Percentiles rank a stretch among this genome's conserved stretches.
These are phyloP conservation scores for Helicoverpa zea DNA, from an alignment of 1,140 invertebrate genomes.

Conservation along the genomic window DNA sequence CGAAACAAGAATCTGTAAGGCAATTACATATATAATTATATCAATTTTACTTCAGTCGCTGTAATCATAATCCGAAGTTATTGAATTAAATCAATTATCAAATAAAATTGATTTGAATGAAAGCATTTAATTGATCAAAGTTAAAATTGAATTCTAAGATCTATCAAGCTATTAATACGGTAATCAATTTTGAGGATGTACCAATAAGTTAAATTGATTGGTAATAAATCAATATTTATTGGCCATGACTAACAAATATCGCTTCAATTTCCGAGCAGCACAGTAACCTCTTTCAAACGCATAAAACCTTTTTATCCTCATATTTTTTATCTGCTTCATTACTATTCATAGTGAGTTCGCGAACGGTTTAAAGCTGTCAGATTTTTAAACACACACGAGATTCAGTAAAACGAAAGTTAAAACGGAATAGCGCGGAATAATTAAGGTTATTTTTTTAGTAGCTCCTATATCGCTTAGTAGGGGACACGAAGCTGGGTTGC, in stretches of 20 bases:
- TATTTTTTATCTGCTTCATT: conserved; percentile 14
- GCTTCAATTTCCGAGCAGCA: neutral
- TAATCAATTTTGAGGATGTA: conserved; percentile 25
- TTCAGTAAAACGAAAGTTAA: conserved; percentile 33
- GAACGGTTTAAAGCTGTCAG: conserved; percentile 6
- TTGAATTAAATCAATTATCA: neutral
- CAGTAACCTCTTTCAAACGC: neutral
- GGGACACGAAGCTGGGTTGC: conserved; percentile 54
- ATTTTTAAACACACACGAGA: conserved; percentile 15
- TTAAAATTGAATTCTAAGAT: conserved; percentile 3
- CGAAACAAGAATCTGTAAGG: too few relatives aligned
- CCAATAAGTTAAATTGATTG: conserved; percentile 13
- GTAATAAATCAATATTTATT: conserved; percentile 21
- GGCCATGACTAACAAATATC: conserved; percentile 27
- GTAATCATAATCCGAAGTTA: neutral
- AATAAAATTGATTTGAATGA: neutral
- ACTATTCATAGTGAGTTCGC: conserved; percentile 9
- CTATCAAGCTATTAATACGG: conserved; percentile 10
- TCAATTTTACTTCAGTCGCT: neutral
- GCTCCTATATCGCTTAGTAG: conserved; percentile 27
- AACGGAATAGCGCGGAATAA: conserved; percentile 17
- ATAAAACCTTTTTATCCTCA: neutral
- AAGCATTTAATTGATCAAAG: conserved; percentile 4
- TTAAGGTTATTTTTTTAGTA: conserved; percentile 42
- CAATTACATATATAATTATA: too few relatives aligned